Percentiles rank a stretch among this genome's conserved stretches.
Evolutionary conservation across 2,888 invertebrate species (phyloP).

Genomic region (Drosophila mercatorum): DNA sequence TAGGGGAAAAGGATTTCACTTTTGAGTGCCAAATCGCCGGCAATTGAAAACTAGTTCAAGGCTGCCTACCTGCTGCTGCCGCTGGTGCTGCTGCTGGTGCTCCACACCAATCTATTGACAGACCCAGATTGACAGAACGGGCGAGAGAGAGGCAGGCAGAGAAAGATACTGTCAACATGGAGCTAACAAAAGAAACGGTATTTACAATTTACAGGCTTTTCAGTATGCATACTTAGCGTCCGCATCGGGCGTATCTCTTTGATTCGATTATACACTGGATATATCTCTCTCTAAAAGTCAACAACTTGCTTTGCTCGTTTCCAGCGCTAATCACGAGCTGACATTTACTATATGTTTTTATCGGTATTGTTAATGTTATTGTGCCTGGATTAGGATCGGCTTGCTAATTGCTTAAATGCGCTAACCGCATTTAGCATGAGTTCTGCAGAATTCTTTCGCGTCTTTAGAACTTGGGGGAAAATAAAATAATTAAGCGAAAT

Average conservation of each 20-base stretch:
- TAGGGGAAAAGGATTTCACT: slow-evolving; percentile 54
- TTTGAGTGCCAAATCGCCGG: slow-evolving; percentile 42
- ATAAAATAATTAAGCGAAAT: too few species aligned
- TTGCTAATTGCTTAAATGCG: slow-evolving; percentile 17
- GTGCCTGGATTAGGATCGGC: slow-evolving; percentile 11
- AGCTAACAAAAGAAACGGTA: slow-evolving; percentile 82
- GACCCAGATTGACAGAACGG: neutral
- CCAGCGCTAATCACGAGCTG: slow-evolving; percentile 39
- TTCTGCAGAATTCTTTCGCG: neutral
- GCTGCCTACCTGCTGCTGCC: slow-evolving; percentile 51
- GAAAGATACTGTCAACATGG: slow-evolving; percentile 58
- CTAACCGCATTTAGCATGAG: slow-evolving; percentile 8
- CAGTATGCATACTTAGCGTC: slow-evolving; percentile 51
- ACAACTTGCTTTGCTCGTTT: slow-evolving; percentile 37
- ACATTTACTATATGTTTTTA: slow-evolving; percentile 38
- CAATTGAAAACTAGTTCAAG: slow-evolving; percentile 75
- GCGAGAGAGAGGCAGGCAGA: slow-evolving; percentile 1
- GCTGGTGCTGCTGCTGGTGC: slow-evolving; percentile 7
- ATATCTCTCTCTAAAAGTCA: slow-evolving; percentile 11
- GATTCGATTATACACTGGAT: neutral
- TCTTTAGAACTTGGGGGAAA: neutral
- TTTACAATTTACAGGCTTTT: slow-evolving; percentile 73
- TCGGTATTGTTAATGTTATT: slow-evolving; percentile 28
- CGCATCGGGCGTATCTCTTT: slow-evolving; percentile 8
- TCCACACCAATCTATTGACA: slow-evolving; percentile 28